Base-by-base conservation (phyloP, 1,140 invertebrate genomes). In the Pygmarrhopalites habei region DNA sequence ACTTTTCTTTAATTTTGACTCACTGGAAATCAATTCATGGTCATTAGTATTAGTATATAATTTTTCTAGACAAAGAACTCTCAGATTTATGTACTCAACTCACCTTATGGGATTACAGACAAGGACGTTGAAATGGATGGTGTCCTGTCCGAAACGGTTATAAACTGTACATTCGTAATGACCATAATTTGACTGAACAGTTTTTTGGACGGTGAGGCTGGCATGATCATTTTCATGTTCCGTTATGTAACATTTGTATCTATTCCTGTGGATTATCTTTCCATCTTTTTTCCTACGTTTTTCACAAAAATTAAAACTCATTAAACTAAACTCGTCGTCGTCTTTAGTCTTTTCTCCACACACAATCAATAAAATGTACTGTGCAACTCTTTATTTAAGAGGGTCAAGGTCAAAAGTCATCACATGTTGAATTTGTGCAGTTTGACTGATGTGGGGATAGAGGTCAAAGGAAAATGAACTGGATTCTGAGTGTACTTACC, bases 141-240 rank as follows among this genome's bases (percentile, higher is more conserved):
- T 56, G 30, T 56, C 53, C 17, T 56, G 30, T 7, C 53, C 53
- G 23, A 39, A 56, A 10, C 29, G 5, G 28, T 56, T 56, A 19
- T 35, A 56, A 5, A 56, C 53, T 4, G 53, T 56, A 25, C 29
- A 35, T 56, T 56, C 30, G 21, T 56, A 56, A 10, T 4, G 7
- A 12, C 53, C 53, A 10, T 28, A 32, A 56, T 56, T 28, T 5
- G 32, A n/a, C 3, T 5, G 5, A 14, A 17, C 30, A 10, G 53
- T 5, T 19, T 56, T n/a, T 15, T 32, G 12, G 5, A 56, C 53
- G 21, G 53, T 56, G 10, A 56, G 30, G 23, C 53, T 56, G n/a
- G 53, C 53, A 26, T 30, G 30, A 41, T 56, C 53, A 12, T 23
- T 30, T 56, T 56, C 53, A 41, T 35, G 51, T 21, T 55, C 30